Conservation (phyloP, 2,797 vertebrate genomes). For the Dicrostonyx torquatus region DNA sequence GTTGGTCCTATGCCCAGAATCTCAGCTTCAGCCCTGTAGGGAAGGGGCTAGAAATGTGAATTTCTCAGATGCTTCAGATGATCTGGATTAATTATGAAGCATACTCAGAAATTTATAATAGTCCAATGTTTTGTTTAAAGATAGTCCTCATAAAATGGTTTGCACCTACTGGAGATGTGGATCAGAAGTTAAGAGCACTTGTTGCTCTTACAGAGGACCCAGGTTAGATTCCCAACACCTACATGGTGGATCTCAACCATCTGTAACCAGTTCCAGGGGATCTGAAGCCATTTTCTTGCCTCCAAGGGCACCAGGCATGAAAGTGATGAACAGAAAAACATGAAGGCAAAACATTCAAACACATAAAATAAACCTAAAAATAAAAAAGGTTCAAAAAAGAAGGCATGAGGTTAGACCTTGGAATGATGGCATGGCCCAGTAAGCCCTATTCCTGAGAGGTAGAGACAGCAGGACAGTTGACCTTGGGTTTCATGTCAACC, state of each 20-base stretch:
- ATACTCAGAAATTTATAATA: constrained; percentile 17
- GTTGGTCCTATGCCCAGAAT: background rate
- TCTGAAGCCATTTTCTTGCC: background rate
- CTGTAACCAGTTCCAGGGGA: background rate
- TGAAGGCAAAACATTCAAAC: background rate
- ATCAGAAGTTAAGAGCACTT: background rate
- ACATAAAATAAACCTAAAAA: background rate
- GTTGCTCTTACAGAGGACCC: background rate
- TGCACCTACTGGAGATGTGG: background rate
- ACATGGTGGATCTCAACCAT: background rate
- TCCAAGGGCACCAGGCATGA: background rate
- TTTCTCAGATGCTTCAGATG: constrained; percentile 32
- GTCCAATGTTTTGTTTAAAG: constrained; percentile 12
- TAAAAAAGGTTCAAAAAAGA: background rate
- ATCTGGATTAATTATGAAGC: background rate
- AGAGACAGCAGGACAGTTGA: background rate
- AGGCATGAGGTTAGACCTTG: background rate
- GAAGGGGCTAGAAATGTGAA: background rate
- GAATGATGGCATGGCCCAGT: background rate
- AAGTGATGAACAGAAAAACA: no score
- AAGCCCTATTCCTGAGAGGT: background rate
- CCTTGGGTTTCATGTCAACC: background rate
- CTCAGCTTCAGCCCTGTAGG: background rate
- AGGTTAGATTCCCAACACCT: background rate
- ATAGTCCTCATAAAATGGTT: background rate